phyloP scores from a whole-genome alignment of 2,797 vertebrate genomes.

The Acanthiza pusilla region DNA sequence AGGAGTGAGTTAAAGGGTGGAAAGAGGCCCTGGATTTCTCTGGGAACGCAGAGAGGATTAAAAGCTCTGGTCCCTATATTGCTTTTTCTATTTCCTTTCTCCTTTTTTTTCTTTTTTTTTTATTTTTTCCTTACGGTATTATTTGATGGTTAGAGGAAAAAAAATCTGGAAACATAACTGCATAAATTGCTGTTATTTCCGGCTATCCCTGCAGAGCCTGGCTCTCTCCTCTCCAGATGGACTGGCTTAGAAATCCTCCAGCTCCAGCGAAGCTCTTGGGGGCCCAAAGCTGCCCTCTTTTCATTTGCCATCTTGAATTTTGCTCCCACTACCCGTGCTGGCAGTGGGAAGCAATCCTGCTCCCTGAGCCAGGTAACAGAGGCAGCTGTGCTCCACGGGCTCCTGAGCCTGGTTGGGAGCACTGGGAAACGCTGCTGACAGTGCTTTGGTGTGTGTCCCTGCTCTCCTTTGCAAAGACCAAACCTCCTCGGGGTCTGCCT shows the following conservation, averaged over 20 bases:
- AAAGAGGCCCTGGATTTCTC: constrained; percentile 49
- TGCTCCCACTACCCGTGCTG: background rate
- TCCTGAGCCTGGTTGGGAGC: background rate
- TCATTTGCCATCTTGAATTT: background rate
- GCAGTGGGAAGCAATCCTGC: background rate
- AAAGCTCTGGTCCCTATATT: constrained; percentile 51
- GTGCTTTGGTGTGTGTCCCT: background rate
- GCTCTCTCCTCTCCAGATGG: constrained; percentile 46
- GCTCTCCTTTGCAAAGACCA: background rate
- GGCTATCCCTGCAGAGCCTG: constrained; percentile 28
- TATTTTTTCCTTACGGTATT: constrained; percentile 10
- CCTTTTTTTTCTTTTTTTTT: background rate
- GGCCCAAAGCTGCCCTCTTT: background rate
- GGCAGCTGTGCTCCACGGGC: background rate
- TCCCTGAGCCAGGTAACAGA: background rate
- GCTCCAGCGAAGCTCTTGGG: background rate
- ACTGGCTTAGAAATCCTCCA: constrained; percentile 11
- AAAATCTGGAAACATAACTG: constrained; percentile 50
- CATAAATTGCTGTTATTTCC: constrained; percentile 58
- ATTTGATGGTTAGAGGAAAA: constrained; percentile 44
- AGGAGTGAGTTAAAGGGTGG: constrained; percentile 16
- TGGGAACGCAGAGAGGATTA: constrained; percentile 30
- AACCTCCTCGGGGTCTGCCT: background rate
- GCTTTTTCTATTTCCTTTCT: constrained; percentile 53
- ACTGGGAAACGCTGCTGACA: background rate